Evolutionary conservation across 2,888 invertebrate species (phyloP).

Genomic region (Dolichopus griseipennis): DNA sequence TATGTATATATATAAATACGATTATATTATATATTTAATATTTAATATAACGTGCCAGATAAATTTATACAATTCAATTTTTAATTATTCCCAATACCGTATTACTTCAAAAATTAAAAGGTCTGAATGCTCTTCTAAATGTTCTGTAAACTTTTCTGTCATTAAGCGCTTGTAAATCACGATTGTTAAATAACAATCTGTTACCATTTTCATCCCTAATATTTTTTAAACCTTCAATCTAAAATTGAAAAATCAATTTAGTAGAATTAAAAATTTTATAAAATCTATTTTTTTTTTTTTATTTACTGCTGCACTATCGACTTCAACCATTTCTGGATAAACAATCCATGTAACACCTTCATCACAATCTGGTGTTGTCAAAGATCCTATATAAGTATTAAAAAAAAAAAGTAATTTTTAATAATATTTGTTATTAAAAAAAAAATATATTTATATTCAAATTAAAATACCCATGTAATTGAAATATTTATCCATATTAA

Average conservation of each 20-base stretch:
- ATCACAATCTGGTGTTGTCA: conserved; percentile 65
- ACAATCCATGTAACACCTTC: conserved; percentile 66
- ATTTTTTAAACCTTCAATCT: background rate
- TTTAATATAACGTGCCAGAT: too few relatives aligned
- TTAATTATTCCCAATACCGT: too few relatives aligned
- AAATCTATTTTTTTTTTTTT: background rate
- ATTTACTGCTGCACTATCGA: background rate
- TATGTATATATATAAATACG: too few relatives aligned
- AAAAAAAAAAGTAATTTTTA: too few relatives aligned
- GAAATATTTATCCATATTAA: background rate
- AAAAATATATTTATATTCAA: background rate
- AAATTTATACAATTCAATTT: too few relatives aligned
- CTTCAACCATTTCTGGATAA: conserved; percentile 30
- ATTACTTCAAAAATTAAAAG: too few relatives aligned
- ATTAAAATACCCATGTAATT: background rate
- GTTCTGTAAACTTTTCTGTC: too few relatives aligned
- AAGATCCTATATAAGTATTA: conserved; percentile 48
- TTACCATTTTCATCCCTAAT: background rate
- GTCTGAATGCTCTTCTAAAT: too few relatives aligned
- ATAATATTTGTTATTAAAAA: background rate
- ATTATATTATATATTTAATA: too few relatives aligned
- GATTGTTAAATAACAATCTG: background rate
- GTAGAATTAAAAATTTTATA: background rate
- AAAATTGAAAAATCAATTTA: background rate
- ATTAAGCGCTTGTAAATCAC: background rate